phyloP scores from a whole-genome alignment of 23 tunicate genomes.

The Styela clava region DNA sequence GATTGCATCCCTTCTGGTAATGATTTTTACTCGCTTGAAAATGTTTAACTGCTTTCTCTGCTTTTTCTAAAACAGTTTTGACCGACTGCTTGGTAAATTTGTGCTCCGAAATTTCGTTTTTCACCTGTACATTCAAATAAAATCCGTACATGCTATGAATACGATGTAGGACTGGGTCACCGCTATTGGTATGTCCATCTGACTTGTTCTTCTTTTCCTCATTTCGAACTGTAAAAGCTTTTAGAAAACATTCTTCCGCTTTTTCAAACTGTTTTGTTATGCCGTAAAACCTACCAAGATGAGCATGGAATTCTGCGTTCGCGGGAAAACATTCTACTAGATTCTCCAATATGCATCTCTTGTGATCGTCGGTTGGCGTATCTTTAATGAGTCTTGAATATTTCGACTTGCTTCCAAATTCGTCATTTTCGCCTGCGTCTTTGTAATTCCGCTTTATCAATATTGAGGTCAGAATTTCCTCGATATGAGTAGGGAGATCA shows the following conservation, averaged over 20 bases:
- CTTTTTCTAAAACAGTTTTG: not conserved
- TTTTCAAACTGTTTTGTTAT: slow-evolving; percentile 20
- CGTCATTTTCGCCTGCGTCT: slow-evolving; percentile 46
- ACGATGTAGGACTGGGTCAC: slow-evolving; percentile 42
- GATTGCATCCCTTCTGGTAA: slow-evolving; percentile 23
- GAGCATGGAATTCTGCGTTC: slow-evolving; percentile 57
- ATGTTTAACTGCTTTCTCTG: slow-evolving; percentile 28
- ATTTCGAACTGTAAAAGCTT: slow-evolving; percentile 36
- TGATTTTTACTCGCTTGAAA: slow-evolving; percentile 9
- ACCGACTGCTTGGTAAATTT: not conserved
- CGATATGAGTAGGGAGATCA: not conserved
- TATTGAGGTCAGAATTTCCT: slow-evolving; percentile 25
- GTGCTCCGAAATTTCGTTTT: not conserved
- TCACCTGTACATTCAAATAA: slow-evolving; percentile 15
- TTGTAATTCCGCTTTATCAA: slow-evolving; percentile 46
- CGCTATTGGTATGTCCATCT: not conserved
- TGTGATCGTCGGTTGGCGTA: slow-evolving; percentile 22
- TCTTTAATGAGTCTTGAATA: slow-evolving; percentile 46
- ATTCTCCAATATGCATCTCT: slow-evolving; percentile 14
- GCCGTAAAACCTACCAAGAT: slow-evolving; percentile 51
- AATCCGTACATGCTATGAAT: slow-evolving; percentile 58
- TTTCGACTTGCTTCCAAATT: not conserved
- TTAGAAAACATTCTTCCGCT: slow-evolving; percentile 41
- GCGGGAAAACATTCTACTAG: slow-evolving; percentile 40
- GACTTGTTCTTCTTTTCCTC: slow-evolving; percentile 1